Base-by-base conservation (phyloP, 2,797 vertebrate species). In the Cetoscarus ocellatus region DNA sequence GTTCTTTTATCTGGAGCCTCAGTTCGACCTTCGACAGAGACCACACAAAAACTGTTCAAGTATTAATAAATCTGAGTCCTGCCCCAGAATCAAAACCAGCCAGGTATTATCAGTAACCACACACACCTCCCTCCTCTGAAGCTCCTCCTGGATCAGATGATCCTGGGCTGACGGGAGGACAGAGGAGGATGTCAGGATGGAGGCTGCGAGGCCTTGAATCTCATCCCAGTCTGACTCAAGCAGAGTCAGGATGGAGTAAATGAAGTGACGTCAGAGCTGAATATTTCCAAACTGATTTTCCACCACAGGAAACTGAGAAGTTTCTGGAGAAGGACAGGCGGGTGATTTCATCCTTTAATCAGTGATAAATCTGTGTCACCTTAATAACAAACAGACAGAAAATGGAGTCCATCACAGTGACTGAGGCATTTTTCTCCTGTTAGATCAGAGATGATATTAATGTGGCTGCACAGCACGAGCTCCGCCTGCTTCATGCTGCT, bases 241-340 rank as follows among this genome's bases (percentile, higher is more conserved):
- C 11, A 3, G 13, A 50, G 57, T 57, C 38, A n/a, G 12, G 9
- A 57, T 38, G 12, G 27, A 11, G 43, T 43, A 77, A 58, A 38
- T 17, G 75, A 63, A 64, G 57, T 79, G 58, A 84, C 52, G 42
- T 84, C 78, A 85, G 6, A 4, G 8, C 44, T 15, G 61, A 7
- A 1, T 7, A 70, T 89, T 86, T 82, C 79, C 67, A 56, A 14
- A 7, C 44, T 36, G 67, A 50, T 73, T 90, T 86, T 82, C 79
- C 67, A 56, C 13, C 19, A 34, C 42, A 77, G 80, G 79, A 90
- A 83, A 59, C 12, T 10, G 15, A 45, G 65, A 27, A 39, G 11
- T 1, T 19, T 1, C 56, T 58, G 53, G 64, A 79, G 63, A 13
- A 39, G 38, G 44, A 14, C 65, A 64, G 52, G 50, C 10, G 48